Evolutionary conservation across 2,888 invertebrate genomes (phyloP), one percentile per base, ranked within the genome.

Genomic region (Anthophora plumipes): DNA sequence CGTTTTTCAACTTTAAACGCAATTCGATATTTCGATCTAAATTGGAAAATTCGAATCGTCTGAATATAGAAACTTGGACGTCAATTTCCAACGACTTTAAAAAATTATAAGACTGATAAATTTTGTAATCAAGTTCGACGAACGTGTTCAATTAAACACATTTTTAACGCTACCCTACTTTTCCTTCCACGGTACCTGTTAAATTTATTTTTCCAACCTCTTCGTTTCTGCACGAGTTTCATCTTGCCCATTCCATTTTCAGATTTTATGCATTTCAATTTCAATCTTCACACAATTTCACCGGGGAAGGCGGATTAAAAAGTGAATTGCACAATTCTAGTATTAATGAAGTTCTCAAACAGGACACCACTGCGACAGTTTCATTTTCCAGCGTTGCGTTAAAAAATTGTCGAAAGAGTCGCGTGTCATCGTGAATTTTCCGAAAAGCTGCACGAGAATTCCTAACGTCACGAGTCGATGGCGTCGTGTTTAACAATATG

Each of bases 371-470:
- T 14, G 11, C 14, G 46, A 37, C n/a, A 31, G n/a, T 20, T 54
- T 46, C 37, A 67, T 20, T 46, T 61, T n/a, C 64, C 48, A 50
- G 61, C 39, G 54, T 39, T 41, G 25, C 52, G 54, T 20, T 55
- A 64, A 73, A 57, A 59, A 73, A 77, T 37, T 64, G 14, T 31
- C 43, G 37, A 57, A 63, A 22, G 46, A 22, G 17, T 59, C 31
- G 41, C 79, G 70, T 67, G 66, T 55, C 48, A 12, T 70, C n/a
- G 75, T 66, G 60, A 61, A n/a, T n/a, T 54, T 76, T 76, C 71
- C 25, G n/a, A 39, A 25, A 37, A 46, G 7, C 37, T 43, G 52
- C 71, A 57, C 17, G 11, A 37, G 59, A 76, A 76, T 80, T 76
- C 71, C 66, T 46, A n/a, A 14, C 54, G 14, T 12, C 52, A 3